These are phyloP conservation scores for Spodoptera litura DNA, from an alignment of 1,140 invertebrate genomes.

Conservation along the genomic window DNA sequence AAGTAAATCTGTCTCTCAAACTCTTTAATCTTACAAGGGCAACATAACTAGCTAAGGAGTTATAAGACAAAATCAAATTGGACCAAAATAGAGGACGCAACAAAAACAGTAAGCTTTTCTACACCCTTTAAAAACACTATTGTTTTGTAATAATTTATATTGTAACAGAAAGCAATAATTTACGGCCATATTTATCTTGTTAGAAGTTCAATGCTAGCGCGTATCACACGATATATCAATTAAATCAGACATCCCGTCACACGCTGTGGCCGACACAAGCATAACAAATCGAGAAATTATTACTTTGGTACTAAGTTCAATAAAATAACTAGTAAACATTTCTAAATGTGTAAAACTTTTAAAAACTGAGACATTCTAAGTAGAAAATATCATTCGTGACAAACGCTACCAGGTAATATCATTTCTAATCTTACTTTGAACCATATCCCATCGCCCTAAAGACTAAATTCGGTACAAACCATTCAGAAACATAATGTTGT, in stretches of 20 bases:
- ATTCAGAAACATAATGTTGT: background rate
- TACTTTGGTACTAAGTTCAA: conserved; percentile 2
- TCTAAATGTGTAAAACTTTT: no score
- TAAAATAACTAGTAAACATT: no score
- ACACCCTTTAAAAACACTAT: no score
- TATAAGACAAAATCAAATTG: no score
- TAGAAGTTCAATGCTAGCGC: conserved; percentile 42
- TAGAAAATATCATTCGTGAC: background rate
- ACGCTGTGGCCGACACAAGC: conserved; percentile 10
- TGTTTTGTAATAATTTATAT: background rate
- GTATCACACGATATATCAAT: conserved; percentile 30
- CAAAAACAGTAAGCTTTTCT: no score
- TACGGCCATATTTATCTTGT: conserved; percentile 2
- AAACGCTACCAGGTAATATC: background rate
- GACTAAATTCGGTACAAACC: conserved; percentile 5
- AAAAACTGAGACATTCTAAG: no score
- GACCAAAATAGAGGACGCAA: no score
- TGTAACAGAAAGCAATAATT: conserved; percentile 16
- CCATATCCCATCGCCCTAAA: background rate
- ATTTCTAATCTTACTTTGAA: background rate
- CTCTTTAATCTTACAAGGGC: no score
- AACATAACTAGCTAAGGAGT: no score
- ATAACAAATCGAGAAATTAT: conserved; percentile 23
- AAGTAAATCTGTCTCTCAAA: no score
- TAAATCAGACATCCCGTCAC: conserved; percentile 30